Base-by-base conservation (phyloP, 2,888 invertebrate species). In the Volucella zonaria region DNA sequence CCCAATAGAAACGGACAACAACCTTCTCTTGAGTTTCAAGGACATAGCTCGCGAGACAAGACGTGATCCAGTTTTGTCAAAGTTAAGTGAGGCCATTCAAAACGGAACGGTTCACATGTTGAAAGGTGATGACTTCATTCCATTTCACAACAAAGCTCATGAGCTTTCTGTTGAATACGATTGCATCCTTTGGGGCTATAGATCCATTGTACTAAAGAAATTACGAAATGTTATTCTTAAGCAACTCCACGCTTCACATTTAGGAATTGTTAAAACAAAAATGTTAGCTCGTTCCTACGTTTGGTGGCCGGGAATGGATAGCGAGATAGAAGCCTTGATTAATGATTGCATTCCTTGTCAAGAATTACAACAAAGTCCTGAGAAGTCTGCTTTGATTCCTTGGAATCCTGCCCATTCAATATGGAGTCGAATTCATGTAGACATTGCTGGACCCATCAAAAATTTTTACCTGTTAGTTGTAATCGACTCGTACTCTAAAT, bases 231-330 rank as follows among this genome's bases (percentile, higher is more conserved):
- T 15, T 43, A 38, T 86, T 54, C 61, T 86, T 11, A 42, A 40
- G 9, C 62, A 82, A 31, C 70, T 87, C 14, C 87, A 87, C 43
- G 42, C 64, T 6, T 86, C 82, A 51, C 86, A 87, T 59, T 80
- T 86, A 15, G 87, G 86, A 15, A 85, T 86, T n/a, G 79, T 66
- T 23, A 86, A 86, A 51, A 83, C 81, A 9, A 87, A 86, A 68
- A 70, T 74, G 8, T 11, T 82, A 23, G 76, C 82, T 31, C 49
- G 82, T 38, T 64, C 68, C 0, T 66, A 75, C 45, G 71, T 85
- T 67, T 87, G 82, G 86, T 87, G 87, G 86, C 85, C 82, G 31
- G 66, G 58, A 14, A 58, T 87, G 42, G 78, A 86, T 61, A 45
- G 15, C 10, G 75, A 83, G 8, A 82, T 87, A 23, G 87, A 86